Conservation (phyloP, 2,888 invertebrate genomes). For the Andricus quercusramuli region DNA sequence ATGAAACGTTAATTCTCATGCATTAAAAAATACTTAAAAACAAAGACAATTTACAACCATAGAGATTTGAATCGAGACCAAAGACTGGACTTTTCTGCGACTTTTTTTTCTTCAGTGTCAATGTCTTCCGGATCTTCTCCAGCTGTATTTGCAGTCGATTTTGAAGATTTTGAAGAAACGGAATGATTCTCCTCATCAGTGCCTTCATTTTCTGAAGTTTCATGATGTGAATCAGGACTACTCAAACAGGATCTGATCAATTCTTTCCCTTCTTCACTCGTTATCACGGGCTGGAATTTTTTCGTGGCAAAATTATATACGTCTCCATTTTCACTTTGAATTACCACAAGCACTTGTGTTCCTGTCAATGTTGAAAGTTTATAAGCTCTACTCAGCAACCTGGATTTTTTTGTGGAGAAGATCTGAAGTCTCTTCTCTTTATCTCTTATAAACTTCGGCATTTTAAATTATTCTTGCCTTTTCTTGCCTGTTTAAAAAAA, state of each 20-base stretch:
- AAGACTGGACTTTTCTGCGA: constrained; percentile 2
- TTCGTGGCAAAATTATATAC: constrained; percentile 21
- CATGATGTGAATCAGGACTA: not conserved
- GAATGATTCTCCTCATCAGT: constrained; percentile 14
- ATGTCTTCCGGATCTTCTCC: constrained; percentile 15
- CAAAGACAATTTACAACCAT: not conserved
- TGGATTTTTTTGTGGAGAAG: constrained; percentile 15
- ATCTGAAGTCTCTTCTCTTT: constrained; percentile 11
- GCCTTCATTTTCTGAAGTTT: constrained; percentile 10
- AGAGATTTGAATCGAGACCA: constrained; percentile 30
- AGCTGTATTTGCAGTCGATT: constrained; percentile 19
- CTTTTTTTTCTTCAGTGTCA: not conserved
- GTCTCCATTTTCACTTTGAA: constrained; percentile 36
- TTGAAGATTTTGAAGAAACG: constrained; percentile 12
- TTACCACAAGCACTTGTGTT: constrained; percentile 23
- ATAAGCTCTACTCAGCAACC: constrained; percentile 14
- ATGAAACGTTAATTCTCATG: too few relatives aligned
- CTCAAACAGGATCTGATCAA: constrained; percentile 14
- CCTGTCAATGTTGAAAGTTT: constrained; percentile 28
- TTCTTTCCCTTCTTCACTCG: constrained; percentile 29
- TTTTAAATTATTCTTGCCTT: not conserved
- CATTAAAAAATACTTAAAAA: not conserved
- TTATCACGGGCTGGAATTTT: constrained; percentile 11
- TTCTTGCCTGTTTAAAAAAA: not conserved
- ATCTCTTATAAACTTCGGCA: constrained; percentile 26